Conservation (phyloP, 2,888 invertebrate species). For the Flexamia atlantica region DNA sequence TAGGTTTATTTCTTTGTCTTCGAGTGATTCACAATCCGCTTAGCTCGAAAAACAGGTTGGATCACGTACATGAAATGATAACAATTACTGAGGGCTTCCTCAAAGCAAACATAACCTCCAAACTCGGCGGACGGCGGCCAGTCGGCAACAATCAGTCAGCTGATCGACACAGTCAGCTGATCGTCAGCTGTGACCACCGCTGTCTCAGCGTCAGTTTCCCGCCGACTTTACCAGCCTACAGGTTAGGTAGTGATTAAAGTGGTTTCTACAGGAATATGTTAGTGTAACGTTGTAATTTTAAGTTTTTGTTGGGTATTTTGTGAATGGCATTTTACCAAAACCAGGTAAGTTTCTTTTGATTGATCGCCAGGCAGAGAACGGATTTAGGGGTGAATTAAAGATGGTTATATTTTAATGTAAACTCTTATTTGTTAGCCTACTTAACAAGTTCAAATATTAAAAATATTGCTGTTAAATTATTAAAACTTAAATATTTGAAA, state of each 20-base stretch:
- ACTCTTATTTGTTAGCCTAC: too few relatives aligned
- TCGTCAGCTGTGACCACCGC: neutral
- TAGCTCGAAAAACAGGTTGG: neutral
- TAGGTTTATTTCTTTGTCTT: neutral
- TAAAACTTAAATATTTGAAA: too few relatives aligned
- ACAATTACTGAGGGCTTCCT: slow-evolving; percentile 18
- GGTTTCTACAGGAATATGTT: neutral
- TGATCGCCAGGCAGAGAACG: too few relatives aligned
- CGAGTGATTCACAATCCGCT: neutral
- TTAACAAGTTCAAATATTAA: too few relatives aligned
- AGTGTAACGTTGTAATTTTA: neutral
- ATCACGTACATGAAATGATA: slow-evolving; percentile 25
- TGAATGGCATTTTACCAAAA: too few relatives aligned
- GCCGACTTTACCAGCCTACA: neutral
- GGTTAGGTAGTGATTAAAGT: neutral
- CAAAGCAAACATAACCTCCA: slow-evolving; percentile 21
- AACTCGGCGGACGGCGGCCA: neutral
- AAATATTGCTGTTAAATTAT: too few relatives aligned
- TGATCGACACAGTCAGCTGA: slow-evolving; percentile 19
- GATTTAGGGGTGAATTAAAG: too few relatives aligned
- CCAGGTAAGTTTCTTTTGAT: too few relatives aligned
- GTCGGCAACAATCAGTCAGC: slow-evolving; percentile 22
- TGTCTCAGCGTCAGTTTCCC: neutral
- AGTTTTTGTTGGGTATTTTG: neutral
- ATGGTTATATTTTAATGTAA: too few relatives aligned